Conservation (phyloP, 2,797 vertebrate species). For the Diplodus puntazzo region DNA sequence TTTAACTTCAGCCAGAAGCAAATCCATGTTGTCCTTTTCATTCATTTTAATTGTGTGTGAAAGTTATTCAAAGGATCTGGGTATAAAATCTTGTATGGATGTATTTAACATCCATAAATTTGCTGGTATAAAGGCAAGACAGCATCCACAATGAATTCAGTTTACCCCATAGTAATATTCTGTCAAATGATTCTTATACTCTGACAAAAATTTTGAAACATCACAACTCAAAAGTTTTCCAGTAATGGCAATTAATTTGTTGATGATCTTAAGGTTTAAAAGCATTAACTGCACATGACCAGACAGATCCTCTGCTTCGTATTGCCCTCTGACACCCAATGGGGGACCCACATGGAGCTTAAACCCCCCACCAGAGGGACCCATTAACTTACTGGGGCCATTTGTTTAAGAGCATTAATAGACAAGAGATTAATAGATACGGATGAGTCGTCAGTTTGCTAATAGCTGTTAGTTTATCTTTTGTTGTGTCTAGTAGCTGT, state of each 20-base stretch:
- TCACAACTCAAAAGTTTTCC: background rate
- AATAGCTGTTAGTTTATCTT: slow-evolving; percentile 57
- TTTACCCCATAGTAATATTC: background rate
- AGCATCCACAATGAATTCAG: background rate
- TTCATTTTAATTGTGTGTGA: background rate
- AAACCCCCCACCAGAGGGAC: slow-evolving; percentile 42
- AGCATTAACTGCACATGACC: background rate
- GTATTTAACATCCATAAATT: too few species aligned
- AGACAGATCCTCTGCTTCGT: slow-evolving; percentile 28
- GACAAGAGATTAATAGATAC: slow-evolving; percentile 63
- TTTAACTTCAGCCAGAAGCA: slow-evolving; percentile 1
- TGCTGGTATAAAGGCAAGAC: background rate
- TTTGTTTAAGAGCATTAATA: slow-evolving; percentile 68
- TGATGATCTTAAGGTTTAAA: background rate
- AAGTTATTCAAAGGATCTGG: slow-evolving; percentile 1
- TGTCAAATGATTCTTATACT: background rate
- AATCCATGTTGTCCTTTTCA: background rate
- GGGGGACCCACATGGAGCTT: slow-evolving; percentile 58
- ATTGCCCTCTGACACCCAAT: slow-evolving; percentile 33
- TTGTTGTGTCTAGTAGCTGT: slow-evolving; percentile 62
- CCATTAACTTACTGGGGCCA: slow-evolving; percentile 59
- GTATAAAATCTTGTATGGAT: background rate
- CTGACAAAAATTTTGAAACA: background rate
- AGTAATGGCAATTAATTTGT: background rate
- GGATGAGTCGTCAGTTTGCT: slow-evolving; percentile 61